These are phyloP conservation scores for Balearica regulorum DNA, from an alignment of 2,797 vertebrate genomes.

Conservation along the genomic window DNA sequence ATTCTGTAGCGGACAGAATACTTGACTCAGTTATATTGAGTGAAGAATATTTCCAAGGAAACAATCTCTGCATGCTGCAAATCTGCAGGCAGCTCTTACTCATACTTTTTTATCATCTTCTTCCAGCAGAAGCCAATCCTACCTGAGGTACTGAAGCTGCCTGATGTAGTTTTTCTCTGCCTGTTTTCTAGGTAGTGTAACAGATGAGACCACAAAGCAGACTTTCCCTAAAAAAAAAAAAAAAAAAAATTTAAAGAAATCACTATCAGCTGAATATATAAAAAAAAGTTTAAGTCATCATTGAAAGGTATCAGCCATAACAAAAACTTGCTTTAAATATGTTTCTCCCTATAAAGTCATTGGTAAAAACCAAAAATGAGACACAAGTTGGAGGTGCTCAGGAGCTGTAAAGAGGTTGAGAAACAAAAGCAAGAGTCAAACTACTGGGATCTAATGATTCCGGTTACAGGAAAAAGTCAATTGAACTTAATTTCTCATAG, in stretches of 20 bases:
- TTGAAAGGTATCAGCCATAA: neutral
- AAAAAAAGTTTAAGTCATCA: neutral
- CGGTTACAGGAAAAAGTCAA: neutral
- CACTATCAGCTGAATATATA: neutral
- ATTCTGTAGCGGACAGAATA: neutral
- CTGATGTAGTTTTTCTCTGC: conserved; percentile 88
- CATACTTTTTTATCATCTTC: neutral
- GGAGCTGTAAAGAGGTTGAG: neutral
- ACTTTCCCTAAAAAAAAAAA: conserved; percentile 86
- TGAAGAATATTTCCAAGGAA: neutral
- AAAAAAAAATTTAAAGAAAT: neutral
- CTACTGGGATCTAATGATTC: neutral
- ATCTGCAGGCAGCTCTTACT: neutral
- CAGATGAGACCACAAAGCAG: conserved; percentile 96
- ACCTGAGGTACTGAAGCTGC: conserved; percentile 89
- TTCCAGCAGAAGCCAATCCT: neutral
- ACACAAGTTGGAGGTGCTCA: neutral
- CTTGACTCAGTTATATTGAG: neutral
- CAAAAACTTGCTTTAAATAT: neutral
- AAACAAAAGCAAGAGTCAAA: neutral
- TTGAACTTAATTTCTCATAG: neutral
- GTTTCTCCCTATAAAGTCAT: neutral
- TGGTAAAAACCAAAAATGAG: neutral
- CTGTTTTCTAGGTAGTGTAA: conserved; percentile 95
- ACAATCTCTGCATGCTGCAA: neutral